Conservation (phyloP, 2,113 vertebrate genomes). For the Sylvia atricapilla region DNA sequence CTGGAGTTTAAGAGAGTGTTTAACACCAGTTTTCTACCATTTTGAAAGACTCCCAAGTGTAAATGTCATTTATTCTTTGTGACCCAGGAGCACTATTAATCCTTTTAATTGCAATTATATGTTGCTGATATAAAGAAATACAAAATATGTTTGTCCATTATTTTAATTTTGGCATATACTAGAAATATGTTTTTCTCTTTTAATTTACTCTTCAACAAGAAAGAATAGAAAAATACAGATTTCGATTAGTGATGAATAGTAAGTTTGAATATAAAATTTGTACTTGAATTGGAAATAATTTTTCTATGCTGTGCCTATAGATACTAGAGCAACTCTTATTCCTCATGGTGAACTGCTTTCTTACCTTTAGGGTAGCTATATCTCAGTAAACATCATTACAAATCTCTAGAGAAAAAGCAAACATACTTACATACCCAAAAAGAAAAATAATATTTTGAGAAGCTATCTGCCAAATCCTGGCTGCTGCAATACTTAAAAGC, state of each 20-base stretch:
- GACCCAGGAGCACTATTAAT: neutral
- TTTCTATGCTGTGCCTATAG: neutral
- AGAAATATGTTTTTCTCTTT: slow-evolving; percentile 11
- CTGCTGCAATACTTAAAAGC: neutral
- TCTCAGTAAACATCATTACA: neutral
- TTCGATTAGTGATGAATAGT: neutral
- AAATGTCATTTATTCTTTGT: neutral
- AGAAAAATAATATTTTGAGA: neutral
- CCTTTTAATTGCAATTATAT: neutral
- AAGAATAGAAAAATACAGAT: neutral
- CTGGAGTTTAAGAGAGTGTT: neutral
- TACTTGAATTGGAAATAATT: neutral
- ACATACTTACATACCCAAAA: neutral
- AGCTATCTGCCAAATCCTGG: neutral
- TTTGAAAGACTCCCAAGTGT: neutral
- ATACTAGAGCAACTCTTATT: neutral
- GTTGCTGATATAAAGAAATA: neutral
- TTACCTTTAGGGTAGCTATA: neutral
- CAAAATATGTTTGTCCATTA: neutral
- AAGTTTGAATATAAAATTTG: neutral
- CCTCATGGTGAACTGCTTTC: neutral
- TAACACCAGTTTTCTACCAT: neutral
- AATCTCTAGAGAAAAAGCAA: neutral
- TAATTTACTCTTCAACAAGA: neutral
- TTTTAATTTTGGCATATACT: neutral